phyloP scores from a whole-genome alignment of 2,113 vertebrate species.

The Silurus glanis region DNA sequence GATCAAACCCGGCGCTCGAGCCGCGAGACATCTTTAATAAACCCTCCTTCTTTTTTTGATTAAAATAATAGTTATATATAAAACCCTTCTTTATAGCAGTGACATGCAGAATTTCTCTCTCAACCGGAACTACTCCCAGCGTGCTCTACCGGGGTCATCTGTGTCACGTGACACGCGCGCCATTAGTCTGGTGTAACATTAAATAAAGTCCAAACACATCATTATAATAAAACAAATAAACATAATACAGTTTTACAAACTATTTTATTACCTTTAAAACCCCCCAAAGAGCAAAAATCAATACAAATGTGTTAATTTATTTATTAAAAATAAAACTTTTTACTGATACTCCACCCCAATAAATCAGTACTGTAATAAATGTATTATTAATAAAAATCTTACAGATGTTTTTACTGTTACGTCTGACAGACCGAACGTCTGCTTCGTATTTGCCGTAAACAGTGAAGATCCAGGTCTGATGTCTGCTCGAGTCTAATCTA shows the following conservation, averaged over 20 bases:
- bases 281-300: too few species aligned
- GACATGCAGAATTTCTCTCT: conserved; percentile 1
- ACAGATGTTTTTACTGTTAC: not conserved
- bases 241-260: not conserved
- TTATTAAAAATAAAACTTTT: too few species aligned
- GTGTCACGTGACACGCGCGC: not conserved
- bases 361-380: too few species aligned
- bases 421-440: not conserved
- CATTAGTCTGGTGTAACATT: not conserved
- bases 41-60: not conserved
- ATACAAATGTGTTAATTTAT: too few species aligned
- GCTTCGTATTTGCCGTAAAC: not conserved
- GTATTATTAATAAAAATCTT: not conserved
- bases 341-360: too few species aligned
- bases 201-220: not conserved
- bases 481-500: not conserved
- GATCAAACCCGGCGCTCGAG: conserved; percentile 90
- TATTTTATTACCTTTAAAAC: not conserved
- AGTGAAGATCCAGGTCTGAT: not conserved
- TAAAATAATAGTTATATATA: not conserved
- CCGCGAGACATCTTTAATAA: conserved; percentile 81
- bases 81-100: not conserved
- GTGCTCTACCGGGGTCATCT: not conserved
- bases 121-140: not conserved
- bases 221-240: not conserved